Conservation (phyloP, 2,888 invertebrate species). For the Lucinisca nassula region DNA sequence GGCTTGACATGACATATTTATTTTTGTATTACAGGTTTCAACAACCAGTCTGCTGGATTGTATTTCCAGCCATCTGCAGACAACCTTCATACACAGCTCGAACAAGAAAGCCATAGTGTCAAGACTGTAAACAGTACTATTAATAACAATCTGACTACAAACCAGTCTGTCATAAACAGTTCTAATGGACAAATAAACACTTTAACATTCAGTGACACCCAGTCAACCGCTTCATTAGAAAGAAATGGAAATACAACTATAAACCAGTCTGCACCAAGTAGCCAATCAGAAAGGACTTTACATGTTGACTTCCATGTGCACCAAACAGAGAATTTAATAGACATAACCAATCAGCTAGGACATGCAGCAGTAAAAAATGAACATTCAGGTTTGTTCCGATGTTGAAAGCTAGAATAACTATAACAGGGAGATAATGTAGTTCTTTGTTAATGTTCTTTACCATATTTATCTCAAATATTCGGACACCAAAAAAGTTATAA, state of each 20-base stretch:
- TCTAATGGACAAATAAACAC: no score
- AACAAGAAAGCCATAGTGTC: neutral
- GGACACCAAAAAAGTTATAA: no score
- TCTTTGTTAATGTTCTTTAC: no score
- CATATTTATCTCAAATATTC: no score
- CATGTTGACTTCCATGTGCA: conserved; percentile 35
- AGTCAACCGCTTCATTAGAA: neutral
- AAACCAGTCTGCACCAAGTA: neutral
- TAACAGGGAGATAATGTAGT: no score
- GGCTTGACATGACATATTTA: no score
- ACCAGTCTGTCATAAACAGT: no score
- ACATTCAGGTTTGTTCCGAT: neutral
- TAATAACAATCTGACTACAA: no score
- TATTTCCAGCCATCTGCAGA: neutral
- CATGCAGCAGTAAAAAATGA: neutral
- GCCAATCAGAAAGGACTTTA: conserved; percentile 2
- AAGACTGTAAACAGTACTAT: neutral
- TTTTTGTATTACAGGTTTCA: neutral
- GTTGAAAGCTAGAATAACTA: no score
- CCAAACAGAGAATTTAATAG: conserved; percentile 51
- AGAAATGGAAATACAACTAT: neutral
- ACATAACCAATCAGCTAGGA: conserved; percentile 35
- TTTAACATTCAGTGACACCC: no score
- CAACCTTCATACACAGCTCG: neutral
- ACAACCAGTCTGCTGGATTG: conserved; percentile 27